Base-by-base conservation (phyloP, 2,888 invertebrate species). In the Trimorus sp. region DNA sequence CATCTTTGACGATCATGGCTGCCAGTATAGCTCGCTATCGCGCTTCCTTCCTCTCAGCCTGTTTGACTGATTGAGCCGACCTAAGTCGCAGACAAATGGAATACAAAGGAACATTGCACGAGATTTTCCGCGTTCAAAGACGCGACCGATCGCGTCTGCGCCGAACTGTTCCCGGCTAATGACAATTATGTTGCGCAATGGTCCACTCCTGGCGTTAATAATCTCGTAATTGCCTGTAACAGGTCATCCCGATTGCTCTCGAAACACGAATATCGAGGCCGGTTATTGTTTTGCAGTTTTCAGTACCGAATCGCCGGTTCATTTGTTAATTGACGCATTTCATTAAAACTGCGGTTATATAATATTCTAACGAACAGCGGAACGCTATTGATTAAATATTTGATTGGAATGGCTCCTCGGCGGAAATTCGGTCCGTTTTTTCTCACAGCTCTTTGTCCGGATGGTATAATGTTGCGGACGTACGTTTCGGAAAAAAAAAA, bases 1-100 rank as follows among this genome's bases (percentile, higher is more conserved):
- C 83, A 83, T 83, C 83, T 83, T 83, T 83, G 80, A 83, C 71
- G 83, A 78, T 80, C 83, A n/a, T n/a, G n/a, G 65, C 37, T 45
- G 74, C n/a, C 77, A 53, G 75, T 58, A 78, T 73, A 40, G 63
- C 69, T 76, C 42, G 60, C 78, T 71, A 49, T 74, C 69, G 59
- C 60, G 68, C 79, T 82, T 76, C 74, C 83, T 83, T 73, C 79
- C 77, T 79, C 59, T 56, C 51, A 73, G 63, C 70, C 74, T 62
- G 79, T 77, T 77, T 78, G 80, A 74, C 77, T 83, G 79, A 77
- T 73, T 68, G 82, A 60, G 62, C 65, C 56, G 79, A 65, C 79
- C 59, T 81, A 74, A 84, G 76, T 81, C 66, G 62, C 15, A 51
- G 68, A 79, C 78, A 79, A 78, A 62, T 77, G 62, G 58, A 81